Conservation (phyloP, 2,797 vertebrate genomes). For the Basileuterus tristriatus region DNA sequence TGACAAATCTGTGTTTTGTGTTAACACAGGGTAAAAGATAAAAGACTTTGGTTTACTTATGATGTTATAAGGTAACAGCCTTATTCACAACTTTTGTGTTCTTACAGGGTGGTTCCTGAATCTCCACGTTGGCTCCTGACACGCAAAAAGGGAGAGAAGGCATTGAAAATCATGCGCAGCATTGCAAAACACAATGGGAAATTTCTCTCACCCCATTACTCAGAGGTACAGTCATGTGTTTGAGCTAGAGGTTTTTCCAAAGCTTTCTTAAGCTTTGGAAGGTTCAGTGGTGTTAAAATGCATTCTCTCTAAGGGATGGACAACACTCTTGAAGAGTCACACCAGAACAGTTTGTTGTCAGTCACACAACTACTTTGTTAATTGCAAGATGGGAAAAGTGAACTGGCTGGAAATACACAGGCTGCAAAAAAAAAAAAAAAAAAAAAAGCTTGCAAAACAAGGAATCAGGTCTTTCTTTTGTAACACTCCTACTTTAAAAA, state of each 20-base stretch:
- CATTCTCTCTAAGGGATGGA: not conserved
- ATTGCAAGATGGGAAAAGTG: not conserved
- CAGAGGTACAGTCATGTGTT: constrained; percentile 72
- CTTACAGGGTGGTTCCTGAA: constrained; percentile 89
- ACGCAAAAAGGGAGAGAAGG: constrained; percentile 83
- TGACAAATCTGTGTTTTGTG: not conserved
- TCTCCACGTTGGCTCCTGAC: constrained; percentile 95
- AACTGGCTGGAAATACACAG: not conserved
- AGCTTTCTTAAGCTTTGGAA: not conserved
- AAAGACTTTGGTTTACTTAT: not conserved
- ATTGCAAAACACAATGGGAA: constrained; percentile 90
- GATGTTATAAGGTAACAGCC: not conserved
- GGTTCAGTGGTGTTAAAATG: not conserved
- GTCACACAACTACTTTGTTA: not conserved
- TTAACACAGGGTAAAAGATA: not conserved
- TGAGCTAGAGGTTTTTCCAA: not conserved
- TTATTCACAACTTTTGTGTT: not conserved
- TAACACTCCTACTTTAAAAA: not conserved
- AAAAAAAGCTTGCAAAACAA: not conserved
- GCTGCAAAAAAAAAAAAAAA: not conserved
- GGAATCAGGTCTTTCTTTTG: not conserved
- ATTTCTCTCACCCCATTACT: constrained; percentile 74
- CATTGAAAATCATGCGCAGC: constrained; percentile 82
- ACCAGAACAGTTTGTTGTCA: not conserved
- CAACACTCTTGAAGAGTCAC: not conserved